Conservation (phyloP, 2,113 vertebrate species). For the Leucopsar rothschildi region DNA sequence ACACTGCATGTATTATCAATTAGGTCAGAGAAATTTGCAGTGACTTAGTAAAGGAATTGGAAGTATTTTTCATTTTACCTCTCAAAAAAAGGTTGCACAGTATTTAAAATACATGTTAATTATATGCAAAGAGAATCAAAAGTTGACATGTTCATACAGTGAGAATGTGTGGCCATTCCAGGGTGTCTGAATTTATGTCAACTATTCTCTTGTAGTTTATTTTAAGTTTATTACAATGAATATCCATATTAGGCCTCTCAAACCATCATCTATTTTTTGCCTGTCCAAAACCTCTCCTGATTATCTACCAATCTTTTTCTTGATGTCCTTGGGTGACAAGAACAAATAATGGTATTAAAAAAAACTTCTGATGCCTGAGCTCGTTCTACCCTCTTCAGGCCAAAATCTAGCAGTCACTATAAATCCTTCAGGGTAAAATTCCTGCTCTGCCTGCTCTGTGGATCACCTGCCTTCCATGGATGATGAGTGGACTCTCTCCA, state of each 20-base stretch:
- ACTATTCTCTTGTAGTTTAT: not conserved
- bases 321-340: not conserved
- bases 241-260: not conserved
- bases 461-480: not conserved
- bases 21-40: constrained; percentile 37
- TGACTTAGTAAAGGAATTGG: constrained; percentile 5
- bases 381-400: not conserved
- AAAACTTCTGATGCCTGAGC: not conserved
- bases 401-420: not conserved
- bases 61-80: not conserved
- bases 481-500: not conserved
- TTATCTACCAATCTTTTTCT: constrained; percentile 45
- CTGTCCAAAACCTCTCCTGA: constrained; percentile 49
- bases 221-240: constrained; percentile 45
- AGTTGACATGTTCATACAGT: not conserved
- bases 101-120: not conserved
- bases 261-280: constrained; percentile 23
- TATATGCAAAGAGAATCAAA: not conserved
- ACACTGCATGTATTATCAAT: constrained; percentile 41
- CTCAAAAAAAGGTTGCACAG: not conserved
- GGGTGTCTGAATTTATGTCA: not conserved
- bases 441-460: not conserved
- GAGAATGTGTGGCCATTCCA: not conserved
- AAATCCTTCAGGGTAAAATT: constrained; percentile 41
- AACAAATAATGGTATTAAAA: constrained; percentile 41